A percentile compares a stretch with the other conserved stretches of the same genome.
Evolutionary conservation across 2,113 vertebrate genomes (phyloP).

Genomic region (Oncorhynchus kisutch): DNA sequence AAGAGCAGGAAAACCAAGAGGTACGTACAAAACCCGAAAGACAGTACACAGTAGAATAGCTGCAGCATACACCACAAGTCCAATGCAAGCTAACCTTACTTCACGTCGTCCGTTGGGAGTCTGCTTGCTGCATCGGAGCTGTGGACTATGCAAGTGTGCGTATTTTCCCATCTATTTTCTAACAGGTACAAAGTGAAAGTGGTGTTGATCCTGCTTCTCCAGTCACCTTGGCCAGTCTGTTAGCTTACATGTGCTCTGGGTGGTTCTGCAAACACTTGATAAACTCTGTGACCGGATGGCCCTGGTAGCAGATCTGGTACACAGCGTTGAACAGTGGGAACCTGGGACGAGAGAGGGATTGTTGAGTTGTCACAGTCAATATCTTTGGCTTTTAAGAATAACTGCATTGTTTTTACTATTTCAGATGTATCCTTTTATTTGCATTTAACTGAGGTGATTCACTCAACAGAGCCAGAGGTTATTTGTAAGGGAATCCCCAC

Average conservation of each 20-base stretch:
- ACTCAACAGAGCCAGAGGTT: neutral
- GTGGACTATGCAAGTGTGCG: conserved; percentile 22
- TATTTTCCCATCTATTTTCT: neutral
- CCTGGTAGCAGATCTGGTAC: conserved; percentile 88
- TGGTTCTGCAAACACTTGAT: conserved; percentile 91
- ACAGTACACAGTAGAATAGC: neutral
- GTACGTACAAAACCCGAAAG: neutral
- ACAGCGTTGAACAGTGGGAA: conserved; percentile 94
- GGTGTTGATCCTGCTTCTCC: conserved; percentile 30
- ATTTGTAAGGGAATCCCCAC: neutral
- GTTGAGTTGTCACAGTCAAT: neutral
- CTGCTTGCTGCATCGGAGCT: conserved; percentile 4
- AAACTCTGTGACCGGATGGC: conserved; percentile 83
- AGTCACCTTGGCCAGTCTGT: conserved; percentile 51
- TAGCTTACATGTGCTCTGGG: conserved; percentile 84
- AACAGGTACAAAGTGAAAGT: conserved; percentile 9
- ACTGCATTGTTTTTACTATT: too few relatives aligned
- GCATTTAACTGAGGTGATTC: too few relatives aligned
- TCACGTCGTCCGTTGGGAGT: conserved; percentile 5
- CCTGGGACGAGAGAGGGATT: conserved; percentile 62
- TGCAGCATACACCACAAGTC: neutral
- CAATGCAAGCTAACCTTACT: neutral
- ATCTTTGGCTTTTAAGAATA: neutral
- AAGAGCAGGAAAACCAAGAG: neutral
- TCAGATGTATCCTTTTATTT: too few relatives aligned